These are phyloP conservation scores for Cynopterus brachyotis DNA, from an alignment of 2,113 vertebrate species.

Conservation along the genomic window DNA sequence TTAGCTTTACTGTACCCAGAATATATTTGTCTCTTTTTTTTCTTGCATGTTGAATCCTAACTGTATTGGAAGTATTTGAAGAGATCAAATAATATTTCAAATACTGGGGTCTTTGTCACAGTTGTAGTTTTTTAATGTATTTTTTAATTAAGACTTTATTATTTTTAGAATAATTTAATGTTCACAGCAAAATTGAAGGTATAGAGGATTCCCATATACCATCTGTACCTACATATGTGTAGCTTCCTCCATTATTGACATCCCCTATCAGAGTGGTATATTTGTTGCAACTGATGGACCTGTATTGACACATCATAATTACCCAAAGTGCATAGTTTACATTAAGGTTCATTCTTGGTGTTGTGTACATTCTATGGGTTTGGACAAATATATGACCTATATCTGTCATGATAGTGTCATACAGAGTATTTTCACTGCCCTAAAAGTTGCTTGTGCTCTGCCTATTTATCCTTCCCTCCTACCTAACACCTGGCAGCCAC, in stretches of 20 bases:
- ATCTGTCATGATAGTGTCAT: neutral
- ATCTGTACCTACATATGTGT: neutral
- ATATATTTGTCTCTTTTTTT: neutral
- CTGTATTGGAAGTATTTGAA: neutral
- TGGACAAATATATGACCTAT: neutral
- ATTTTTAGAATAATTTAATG: neutral
- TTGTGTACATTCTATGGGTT: neutral
- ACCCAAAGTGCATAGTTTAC: neutral
- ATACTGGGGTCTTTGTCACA: neutral
- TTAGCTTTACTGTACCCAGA: neutral
- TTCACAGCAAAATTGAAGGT: neutral
- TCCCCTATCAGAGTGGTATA: neutral
- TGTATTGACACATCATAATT: neutral
- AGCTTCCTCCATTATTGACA: neutral
- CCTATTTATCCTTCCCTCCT: neutral
- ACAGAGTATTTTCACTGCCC: neutral
- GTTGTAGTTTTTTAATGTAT: neutral
- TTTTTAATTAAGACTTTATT: neutral
- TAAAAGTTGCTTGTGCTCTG: neutral
- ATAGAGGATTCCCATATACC: neutral
- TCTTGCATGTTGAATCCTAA: neutral
- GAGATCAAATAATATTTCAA: neutral
- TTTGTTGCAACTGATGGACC: neutral
- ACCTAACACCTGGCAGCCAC: neutral
- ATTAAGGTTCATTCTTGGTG: neutral